These are phyloP conservation scores for Allacma fusca DNA, from an alignment of 2,888 invertebrate species.

Conservation along the genomic window DNA sequence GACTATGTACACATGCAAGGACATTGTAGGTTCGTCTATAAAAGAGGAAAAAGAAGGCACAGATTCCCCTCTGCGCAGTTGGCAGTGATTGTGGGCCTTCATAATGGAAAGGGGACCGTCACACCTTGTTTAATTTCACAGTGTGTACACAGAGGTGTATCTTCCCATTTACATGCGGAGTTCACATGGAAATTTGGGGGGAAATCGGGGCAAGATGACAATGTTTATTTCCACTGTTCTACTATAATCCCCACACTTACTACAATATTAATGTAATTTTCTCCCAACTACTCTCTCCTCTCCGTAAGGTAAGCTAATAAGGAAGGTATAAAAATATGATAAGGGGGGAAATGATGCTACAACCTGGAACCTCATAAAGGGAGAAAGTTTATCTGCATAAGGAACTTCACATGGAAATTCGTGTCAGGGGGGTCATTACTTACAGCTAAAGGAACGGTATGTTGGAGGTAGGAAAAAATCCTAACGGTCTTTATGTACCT, in stretches of 20 bases:
- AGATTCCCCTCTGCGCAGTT: not conserved
- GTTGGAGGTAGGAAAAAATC: not conserved
- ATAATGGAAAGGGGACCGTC: too few relatives aligned
- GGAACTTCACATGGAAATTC: conserved; percentile 51
- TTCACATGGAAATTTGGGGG: too few relatives aligned
- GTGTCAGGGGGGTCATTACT: conserved; percentile 60
- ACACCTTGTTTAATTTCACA: too few relatives aligned
- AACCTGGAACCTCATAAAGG: too few relatives aligned
- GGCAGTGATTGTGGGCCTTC: too few relatives aligned
- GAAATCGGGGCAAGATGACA: too few relatives aligned
- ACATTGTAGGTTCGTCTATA: not conserved
- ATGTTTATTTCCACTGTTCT: too few relatives aligned
- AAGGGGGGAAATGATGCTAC: conserved; percentile 35
- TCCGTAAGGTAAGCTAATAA: not conserved
- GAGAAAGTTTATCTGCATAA: conserved; percentile 20
- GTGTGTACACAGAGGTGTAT: too few relatives aligned
- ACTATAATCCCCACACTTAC: too few relatives aligned
- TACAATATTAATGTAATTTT: conserved; percentile 50
- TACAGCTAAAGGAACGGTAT: conserved; percentile 52
- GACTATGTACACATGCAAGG: not conserved
- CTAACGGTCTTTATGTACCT: too few relatives aligned
- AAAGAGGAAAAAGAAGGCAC: too few relatives aligned
- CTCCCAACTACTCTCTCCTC: not conserved
- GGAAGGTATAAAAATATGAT: conserved; percentile 5
- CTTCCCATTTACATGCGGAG: too few relatives aligned